These are phyloP conservation scores for Diarsia dahlii DNA, from an alignment of 2,888 invertebrate genomes.

Conservation along the genomic window DNA sequence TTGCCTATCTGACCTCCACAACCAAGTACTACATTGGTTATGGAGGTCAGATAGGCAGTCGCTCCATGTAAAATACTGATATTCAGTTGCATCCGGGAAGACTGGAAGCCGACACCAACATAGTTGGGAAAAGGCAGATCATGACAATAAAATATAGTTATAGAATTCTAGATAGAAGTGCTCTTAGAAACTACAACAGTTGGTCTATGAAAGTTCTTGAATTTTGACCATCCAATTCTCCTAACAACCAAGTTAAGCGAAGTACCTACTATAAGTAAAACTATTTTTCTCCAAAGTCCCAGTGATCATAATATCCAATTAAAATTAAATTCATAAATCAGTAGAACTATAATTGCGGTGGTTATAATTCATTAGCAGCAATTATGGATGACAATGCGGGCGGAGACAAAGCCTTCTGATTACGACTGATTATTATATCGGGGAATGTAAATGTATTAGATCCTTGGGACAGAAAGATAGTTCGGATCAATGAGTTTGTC, in stretches of 20 bases:
- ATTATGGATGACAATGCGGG: slow-evolving; percentile 39
- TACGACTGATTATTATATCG: not conserved
- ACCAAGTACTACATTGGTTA: too few relatives aligned
- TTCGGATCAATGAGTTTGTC: not conserved
- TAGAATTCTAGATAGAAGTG: not conserved
- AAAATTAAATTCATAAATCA: slow-evolving; percentile 18
- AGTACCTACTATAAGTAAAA: not conserved
- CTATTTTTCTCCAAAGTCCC: not conserved
- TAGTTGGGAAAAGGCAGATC: too few relatives aligned
- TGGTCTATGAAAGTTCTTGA: slow-evolving; percentile 7
- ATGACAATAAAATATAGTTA: not conserved
- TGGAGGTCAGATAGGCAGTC: too few relatives aligned
- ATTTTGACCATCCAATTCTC: not conserved
- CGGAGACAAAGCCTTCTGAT: slow-evolving; percentile 32
- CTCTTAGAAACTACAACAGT: slow-evolving; percentile 3
- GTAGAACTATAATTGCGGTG: slow-evolving; percentile 13
- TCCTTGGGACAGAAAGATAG: not conserved
- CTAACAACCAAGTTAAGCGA: slow-evolving; percentile 5
- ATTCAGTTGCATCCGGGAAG: too few relatives aligned
- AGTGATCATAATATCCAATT: slow-evolving; percentile 6
- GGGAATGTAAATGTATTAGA: slow-evolving; percentile 2
- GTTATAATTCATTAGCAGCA: slow-evolving; percentile 32
- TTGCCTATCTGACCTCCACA: too few relatives aligned
- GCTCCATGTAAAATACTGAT: too few relatives aligned
- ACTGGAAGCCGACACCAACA: too few relatives aligned